Evolutionary conservation across 2,797 vertebrate species (phyloP).

Genomic region (Monodelphis domestica): DNA sequence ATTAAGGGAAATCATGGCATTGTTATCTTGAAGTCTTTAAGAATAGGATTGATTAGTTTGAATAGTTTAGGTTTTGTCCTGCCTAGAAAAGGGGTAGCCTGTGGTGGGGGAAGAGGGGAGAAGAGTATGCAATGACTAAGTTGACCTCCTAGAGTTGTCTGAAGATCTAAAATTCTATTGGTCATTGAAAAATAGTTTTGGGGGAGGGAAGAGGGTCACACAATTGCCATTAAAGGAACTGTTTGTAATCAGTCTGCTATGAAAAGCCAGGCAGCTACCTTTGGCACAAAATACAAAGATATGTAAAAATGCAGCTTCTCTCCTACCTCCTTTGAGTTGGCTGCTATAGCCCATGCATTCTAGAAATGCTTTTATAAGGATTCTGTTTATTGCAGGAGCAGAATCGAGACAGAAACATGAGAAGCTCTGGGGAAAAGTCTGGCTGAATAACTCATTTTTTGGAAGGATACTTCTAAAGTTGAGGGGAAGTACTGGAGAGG

Average conservation of each 20-base stretch:
- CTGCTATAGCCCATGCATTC: slow-evolving; percentile 70
- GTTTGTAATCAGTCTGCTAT: slow-evolving; percentile 8
- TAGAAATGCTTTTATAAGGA: slow-evolving; percentile 82
- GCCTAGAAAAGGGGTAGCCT: not conserved
- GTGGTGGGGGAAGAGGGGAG: not conserved
- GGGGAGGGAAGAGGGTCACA: not conserved
- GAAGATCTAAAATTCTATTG: not conserved
- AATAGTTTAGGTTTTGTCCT: not conserved
- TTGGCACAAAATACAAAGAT: slow-evolving; percentile 66
- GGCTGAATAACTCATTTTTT: slow-evolving; percentile 79
- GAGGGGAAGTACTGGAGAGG: slow-evolving; percentile 80
- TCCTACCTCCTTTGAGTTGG: slow-evolving; percentile 48
- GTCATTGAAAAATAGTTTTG: not conserved
- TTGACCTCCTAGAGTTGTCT: not conserved
- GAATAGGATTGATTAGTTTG: not conserved
- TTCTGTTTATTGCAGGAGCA: slow-evolving; percentile 81
- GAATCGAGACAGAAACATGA: slow-evolving; percentile 82
- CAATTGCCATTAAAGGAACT: not conserved
- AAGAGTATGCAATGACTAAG: not conserved
- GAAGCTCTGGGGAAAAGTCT: slow-evolving; percentile 63
- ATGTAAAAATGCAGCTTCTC: slow-evolving; percentile 63
- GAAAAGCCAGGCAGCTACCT: not conserved
- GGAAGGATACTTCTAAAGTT: slow-evolving; percentile 72
- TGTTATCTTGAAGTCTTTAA: slow-evolving; percentile 7
- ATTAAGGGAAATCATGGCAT: slow-evolving; percentile 16